Evolutionary conservation across 2,113 vertebrate species (phyloP), one percentile per base, ranked within the genome.

Genomic region (Mesocricetus auratus): DNA sequence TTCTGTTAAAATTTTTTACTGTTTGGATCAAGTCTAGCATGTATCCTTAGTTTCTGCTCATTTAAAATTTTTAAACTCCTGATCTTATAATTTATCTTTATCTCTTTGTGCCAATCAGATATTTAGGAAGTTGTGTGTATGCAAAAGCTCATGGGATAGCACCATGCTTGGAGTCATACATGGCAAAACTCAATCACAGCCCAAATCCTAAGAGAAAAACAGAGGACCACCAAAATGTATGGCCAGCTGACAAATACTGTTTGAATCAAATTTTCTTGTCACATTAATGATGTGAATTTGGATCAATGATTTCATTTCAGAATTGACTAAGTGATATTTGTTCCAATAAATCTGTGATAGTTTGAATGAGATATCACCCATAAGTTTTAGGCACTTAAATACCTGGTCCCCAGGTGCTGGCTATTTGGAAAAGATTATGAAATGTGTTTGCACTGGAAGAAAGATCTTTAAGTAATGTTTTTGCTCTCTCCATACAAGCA

Each of bases 291-390:
- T 19, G 22, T 19, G 22, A 33, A 68, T 95, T 96, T 93, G 36
- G 92, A 90, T 69, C 12, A 90, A 56, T 58, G 74, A 24, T n/a
- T 95, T 93, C 17, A 62, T 93, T 93, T 91, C 73, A 95, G 64
- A 82, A 89, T 94, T 53, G 85, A 82, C 19, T 53, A 89, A 79
- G 66, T 86, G 50, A 50, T 53, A 64, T 90, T 74, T 86, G 21
- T 26, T 73, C 33, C 60, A 53, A 91, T 7, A 31, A 42, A 39
- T 42, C 33, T 85, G 19, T 31, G 60, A 42, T 86, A 11, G 22
- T 90, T 96, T 92, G 10, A 81, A 7, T 16, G n/a, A 62, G 3
- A 16, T 42, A 15, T 29, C 24, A 6, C 4, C 56, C 26, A 62
- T 42, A 29, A 29, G n/a, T 62, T 62, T 83, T 62, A 83, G n/a